phyloP scores from a whole-genome alignment of 2,113 vertebrate genomes.

The Silurus asotus region DNA sequence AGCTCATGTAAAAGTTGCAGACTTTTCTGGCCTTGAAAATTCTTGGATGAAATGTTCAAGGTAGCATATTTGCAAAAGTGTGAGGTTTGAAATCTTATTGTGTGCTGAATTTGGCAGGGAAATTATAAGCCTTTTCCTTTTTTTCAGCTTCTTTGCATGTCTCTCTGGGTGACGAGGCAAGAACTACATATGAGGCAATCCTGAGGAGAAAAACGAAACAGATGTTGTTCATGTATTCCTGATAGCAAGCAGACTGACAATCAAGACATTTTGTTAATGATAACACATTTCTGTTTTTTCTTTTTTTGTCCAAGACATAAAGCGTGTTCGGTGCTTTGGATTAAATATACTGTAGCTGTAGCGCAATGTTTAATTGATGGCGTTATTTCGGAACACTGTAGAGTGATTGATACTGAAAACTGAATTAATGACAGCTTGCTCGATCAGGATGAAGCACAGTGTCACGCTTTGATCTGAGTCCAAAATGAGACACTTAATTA shows the following conservation, averaged over 20 bases:
- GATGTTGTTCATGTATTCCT: not conserved
- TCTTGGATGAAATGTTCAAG: not conserved
- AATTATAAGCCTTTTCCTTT: not conserved
- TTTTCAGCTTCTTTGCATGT: not conserved
- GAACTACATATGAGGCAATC: not conserved
- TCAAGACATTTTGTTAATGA: not conserved
- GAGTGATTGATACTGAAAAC: constrained; percentile 7
- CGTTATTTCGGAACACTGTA: constrained; percentile 27
- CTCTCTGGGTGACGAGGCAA: not conserved
- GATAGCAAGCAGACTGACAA: not conserved
- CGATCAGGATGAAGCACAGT: constrained; percentile 26
- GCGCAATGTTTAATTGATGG: constrained; percentile 7
- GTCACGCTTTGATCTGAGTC: constrained; percentile 39
- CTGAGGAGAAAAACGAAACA: not conserved
- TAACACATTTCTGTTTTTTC: not conserved
- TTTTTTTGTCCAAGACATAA: not conserved
- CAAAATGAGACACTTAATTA: constrained; percentile 34
- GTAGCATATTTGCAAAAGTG: not conserved
- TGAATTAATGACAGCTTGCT: constrained; percentile 31
- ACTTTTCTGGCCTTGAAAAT: not conserved
- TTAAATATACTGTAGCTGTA: constrained; percentile 7
- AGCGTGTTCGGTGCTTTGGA: not conserved
- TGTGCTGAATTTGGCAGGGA: constrained; percentile 25
- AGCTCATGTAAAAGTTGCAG: constrained; percentile 1
- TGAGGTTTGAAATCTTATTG: not conserved